phyloP scores from a whole-genome alignment of 2,888 invertebrate species.

The Bombylius discolor region DNA sequence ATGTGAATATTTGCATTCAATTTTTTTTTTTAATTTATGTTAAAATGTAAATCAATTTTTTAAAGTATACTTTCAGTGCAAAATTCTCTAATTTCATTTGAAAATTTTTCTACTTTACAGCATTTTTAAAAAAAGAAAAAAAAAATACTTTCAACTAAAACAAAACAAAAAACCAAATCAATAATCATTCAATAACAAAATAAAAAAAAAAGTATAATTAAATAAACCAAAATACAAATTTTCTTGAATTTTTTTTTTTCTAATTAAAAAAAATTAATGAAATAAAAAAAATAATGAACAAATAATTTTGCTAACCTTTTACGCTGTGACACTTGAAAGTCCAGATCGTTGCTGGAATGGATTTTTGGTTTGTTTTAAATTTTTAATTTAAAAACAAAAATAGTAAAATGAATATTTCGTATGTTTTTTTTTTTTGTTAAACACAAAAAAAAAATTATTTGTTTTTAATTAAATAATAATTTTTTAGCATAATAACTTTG shows the following conservation, averaged over 20 bases:
- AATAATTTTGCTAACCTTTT: slow-evolving; percentile 32
- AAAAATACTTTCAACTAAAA: no score
- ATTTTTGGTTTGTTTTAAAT: slow-evolving; percentile 19
- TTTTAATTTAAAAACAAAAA: neutral
- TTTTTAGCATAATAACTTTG: no score
- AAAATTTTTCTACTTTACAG: no score
- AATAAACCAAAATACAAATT: neutral
- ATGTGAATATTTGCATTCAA: no score
- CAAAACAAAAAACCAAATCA: no score
- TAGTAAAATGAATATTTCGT: neutral
- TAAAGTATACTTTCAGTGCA: no score
- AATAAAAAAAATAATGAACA: slow-evolving; percentile 10
- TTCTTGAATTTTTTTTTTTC: no score
- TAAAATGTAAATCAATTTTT: no score
- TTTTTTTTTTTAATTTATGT: no score
- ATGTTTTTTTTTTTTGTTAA: slow-evolving; percentile 2
- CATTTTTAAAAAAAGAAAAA: no score
- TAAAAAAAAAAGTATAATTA: neutral
- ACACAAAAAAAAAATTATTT: neutral
- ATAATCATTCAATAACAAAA: neutral
- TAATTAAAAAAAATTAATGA: neutral
- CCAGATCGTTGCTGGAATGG: slow-evolving; percentile 35
- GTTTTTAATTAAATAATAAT: neutral
- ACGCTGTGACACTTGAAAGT: slow-evolving; percentile 29
- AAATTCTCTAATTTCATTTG: no score